These are phyloP conservation scores for Dicyrtomina minuta DNA, from an alignment of 2,888 invertebrate species.

Conservation along the genomic window DNA sequence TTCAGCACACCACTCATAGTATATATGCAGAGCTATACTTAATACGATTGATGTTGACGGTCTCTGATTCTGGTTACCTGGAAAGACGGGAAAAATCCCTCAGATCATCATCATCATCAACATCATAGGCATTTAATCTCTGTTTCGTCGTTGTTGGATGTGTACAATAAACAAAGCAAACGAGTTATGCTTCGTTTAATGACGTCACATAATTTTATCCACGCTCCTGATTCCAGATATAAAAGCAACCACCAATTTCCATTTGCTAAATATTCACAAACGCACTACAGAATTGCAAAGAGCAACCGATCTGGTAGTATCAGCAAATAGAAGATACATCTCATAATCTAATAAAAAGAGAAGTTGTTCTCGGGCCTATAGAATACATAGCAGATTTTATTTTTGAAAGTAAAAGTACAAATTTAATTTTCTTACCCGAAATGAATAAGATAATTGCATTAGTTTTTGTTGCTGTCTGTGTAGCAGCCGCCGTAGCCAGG, in stretches of 20 bases:
- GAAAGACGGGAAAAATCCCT: no score
- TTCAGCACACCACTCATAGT: neutral
- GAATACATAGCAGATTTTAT: neutral
- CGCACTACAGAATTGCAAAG: neutral
- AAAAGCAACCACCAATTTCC: slow-evolving; percentile 3
- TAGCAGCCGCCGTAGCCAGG: neutral
- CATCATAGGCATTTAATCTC: neutral
- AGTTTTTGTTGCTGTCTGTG: slow-evolving; percentile 2
- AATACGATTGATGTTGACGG: no score
- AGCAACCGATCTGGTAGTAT: neutral
- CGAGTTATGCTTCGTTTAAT: slow-evolving; percentile 6
- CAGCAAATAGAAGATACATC: neutral
- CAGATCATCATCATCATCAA: neutral
- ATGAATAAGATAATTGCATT: slow-evolving; percentile 14
- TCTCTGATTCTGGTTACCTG: no score
- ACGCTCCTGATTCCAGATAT: neutral
- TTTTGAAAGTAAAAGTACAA: neutral
- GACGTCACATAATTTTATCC: slow-evolving; percentile 9
- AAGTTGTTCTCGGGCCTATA: neutral
- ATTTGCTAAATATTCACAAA: slow-evolving; percentile 10
- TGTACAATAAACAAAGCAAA: neutral
- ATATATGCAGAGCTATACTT: no score
- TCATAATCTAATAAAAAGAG: no score
- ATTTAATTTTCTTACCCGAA: neutral
- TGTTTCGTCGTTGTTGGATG: neutral